phyloP scores from a whole-genome alignment of 1,140 invertebrate species.

The Chelonus insularis region DNA sequence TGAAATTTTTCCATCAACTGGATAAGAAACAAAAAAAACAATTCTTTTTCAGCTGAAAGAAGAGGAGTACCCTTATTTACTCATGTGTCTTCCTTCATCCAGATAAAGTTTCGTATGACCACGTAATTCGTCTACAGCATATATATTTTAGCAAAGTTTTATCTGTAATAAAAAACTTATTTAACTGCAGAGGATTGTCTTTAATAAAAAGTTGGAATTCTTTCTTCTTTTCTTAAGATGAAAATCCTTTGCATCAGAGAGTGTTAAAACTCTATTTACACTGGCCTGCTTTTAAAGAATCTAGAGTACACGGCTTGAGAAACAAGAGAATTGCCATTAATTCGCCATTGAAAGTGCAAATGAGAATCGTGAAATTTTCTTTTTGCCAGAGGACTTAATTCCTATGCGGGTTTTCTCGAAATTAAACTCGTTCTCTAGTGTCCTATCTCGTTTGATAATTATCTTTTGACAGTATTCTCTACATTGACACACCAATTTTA shows the following conservation, averaged over 20 bases:
- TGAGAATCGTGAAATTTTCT: slow-evolving; percentile 13
- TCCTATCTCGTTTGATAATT: slow-evolving; percentile 4
- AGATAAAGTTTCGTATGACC: no score
- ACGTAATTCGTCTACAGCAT: no score
- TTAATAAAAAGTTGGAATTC: no score
- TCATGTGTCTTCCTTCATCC: no score
- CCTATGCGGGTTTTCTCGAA: not conserved
- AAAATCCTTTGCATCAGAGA: slow-evolving; percentile 4
- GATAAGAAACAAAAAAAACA: no score
- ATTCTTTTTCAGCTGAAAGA: no score
- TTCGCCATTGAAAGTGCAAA: slow-evolving; percentile 14
- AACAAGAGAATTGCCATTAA: slow-evolving; percentile 13
- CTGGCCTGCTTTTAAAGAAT: not conserved
- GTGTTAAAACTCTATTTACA: slow-evolving; percentile 15
- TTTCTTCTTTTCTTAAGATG: not conserved
- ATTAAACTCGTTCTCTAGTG: not conserved
- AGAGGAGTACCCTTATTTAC: no score
- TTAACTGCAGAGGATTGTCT: no score
- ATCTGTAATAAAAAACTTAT: no score
- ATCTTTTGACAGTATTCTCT: not conserved
- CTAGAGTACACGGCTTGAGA: slow-evolving; percentile 5
- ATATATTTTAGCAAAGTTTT: no score
- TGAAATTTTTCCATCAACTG: no score
- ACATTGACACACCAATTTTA: not conserved
- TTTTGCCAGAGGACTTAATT: not conserved